Evolutionary conservation across 2,888 invertebrate genomes (phyloP), one percentile per base, ranked within the genome.

Genomic region (Scelioninae gen. 2): DNA sequence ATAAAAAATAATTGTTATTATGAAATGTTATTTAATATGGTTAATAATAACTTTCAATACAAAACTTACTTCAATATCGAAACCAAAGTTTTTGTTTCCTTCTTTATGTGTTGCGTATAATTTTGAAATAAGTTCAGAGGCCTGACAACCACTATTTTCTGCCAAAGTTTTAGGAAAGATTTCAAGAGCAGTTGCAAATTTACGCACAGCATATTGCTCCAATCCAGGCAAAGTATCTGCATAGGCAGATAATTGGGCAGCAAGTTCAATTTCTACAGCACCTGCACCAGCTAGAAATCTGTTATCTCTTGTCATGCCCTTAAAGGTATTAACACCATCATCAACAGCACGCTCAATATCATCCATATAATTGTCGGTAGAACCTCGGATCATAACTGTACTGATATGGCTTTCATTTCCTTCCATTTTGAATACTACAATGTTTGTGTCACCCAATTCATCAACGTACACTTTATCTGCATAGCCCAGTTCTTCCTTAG

Each of bases 321-420:
- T 99, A 88, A 96, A 99, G 28, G 97, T 98, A 85, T 99, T 99
- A 15, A 99, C 96, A 73, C 97, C 99, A 88, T 99, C 99, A 87
- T 99, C 97, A 80, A 99, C 92, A 19, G 98, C 96, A 73, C 99
- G 90, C 87, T 99, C 99, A 81, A 99, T 94, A 82, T 99, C 99
- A 86, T 99, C 99, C 96, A 99, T 96, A 82, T 95, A 95, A 86
- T 98, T 98, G 78, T 98, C 97, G 2, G 98, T 98, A 0, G 99
- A 94, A 0, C 98, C 99, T 76, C 99, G 91, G 73, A 99, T 90
- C 9, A 99, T 93, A 78, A 99, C 91, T 0, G 99, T 99, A 0
- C 97, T 91, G 73, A 99, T 94, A 53, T 93, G 92, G 2, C 95
- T 95, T 80, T 96, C 96, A 7, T 88, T 87, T 73, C 93, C 92